Conservation (phyloP, 1,140 invertebrate species). For the Mya arenaria region DNA sequence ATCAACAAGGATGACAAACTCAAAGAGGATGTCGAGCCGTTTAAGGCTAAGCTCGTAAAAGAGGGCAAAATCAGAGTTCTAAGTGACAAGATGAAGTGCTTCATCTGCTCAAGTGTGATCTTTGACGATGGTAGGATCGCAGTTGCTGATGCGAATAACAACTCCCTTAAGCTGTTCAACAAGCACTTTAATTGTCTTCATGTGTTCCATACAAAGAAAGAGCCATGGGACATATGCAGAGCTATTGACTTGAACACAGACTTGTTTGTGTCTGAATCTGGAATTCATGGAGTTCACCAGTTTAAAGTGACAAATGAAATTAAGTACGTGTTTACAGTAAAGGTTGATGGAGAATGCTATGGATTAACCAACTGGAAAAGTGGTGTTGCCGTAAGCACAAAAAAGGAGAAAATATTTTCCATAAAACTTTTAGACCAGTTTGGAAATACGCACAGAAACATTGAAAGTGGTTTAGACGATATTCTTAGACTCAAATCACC, state of each 20-base stretch:
- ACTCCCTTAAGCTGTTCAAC: constrained; percentile 38
- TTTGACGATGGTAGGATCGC: constrained; percentile 28
- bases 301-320: constrained; percentile 29
- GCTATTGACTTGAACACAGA: constrained; percentile 20
- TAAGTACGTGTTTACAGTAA: constrained; percentile 43
- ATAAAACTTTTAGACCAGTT: constrained; percentile 44
- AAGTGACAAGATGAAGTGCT: constrained; percentile 34
- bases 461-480: constrained; percentile 18
- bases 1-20: neutral
- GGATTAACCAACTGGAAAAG: constrained; percentile 43
- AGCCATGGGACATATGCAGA: constrained; percentile 49
- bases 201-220: constrained; percentile 35
- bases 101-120: constrained; percentile 37
- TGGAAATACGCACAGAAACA: constrained; percentile 38
- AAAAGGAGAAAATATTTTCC: constrained; percentile 13
- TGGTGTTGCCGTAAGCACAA: constrained; percentile 41
- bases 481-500: constrained; percentile 9
- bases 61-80: neutral
- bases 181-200: constrained; percentile 34
- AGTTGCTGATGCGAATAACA: constrained; percentile 49
- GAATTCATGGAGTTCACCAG: constrained; percentile 32
- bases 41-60: neutral
- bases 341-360: constrained; percentile 48
- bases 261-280: constrained; percentile 35
- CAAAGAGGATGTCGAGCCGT: neutral